Percentiles rank a stretch among this genome's conserved stretches.
Evolutionary conservation across 2,888 invertebrate genomes (phyloP).

Genomic region (Trileptium ribeirensis): DNA sequence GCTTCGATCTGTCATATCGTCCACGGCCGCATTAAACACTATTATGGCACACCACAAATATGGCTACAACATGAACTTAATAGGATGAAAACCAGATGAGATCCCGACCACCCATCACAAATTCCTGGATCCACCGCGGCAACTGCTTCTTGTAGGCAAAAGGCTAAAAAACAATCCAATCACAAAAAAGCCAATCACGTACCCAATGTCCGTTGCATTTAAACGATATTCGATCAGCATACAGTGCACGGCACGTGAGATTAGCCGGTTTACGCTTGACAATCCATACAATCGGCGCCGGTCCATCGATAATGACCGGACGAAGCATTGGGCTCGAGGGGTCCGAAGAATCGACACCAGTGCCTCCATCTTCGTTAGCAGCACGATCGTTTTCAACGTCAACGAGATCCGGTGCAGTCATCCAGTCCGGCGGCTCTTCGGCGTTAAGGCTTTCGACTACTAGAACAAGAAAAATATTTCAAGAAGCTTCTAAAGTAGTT

Average conservation of each 20-base stretch:
- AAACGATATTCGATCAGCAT: conserved; percentile 80
- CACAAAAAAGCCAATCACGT: no score
- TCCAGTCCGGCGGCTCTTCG: conserved; percentile 16
- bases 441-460: conserved; percentile 7
- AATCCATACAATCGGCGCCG: conserved; percentile 73
- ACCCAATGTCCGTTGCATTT: conserved; percentile 65
- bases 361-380: background rate
- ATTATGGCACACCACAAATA: no score
- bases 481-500: background rate
- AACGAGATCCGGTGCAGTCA: background rate
- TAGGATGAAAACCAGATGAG: no score
- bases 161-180: no score
- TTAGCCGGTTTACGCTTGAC: conserved; percentile 83
- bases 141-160: no score
- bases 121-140: no score
- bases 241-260: conserved; percentile 79
- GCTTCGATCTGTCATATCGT: no score
- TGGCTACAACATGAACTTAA: no score
- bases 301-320: conserved; percentile 78
- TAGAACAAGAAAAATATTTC: background rate
- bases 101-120: no score
- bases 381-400: background rate
- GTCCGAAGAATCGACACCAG: background rate
- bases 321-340: background rate
- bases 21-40: no score